Evolutionary conservation across 2,113 vertebrate species (phyloP).

Genomic region (Eclectus roratus): DNA sequence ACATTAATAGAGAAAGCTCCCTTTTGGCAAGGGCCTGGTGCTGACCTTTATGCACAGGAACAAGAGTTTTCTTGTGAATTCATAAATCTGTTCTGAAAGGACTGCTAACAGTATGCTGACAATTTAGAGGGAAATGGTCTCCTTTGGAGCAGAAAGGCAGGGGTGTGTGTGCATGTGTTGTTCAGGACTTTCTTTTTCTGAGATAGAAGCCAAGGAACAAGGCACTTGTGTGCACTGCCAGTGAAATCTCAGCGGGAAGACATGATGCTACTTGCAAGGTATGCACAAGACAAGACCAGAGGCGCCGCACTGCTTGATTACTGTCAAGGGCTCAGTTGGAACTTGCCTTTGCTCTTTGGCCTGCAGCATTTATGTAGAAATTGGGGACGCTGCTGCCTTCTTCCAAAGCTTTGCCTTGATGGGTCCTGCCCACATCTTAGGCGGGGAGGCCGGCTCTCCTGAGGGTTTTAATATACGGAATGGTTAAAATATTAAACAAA

Average conservation of each 20-base stretch:
- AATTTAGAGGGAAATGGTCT: neutral
- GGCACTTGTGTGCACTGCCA: slow-evolving; percentile 51
- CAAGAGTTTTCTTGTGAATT: slow-evolving; percentile 18
- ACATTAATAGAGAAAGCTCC: slow-evolving; percentile 24
- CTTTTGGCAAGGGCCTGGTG: neutral
- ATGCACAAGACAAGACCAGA: slow-evolving; percentile 98
- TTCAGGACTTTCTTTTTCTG: slow-evolving; percentile 45
- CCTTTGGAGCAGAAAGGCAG: neutral
- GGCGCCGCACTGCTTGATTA: slow-evolving; percentile 93
- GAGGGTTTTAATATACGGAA: too few relatives aligned
- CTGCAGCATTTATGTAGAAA: slow-evolving; percentile 91
- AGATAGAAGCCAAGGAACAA: slow-evolving; percentile 54
- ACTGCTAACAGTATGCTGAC: neutral
- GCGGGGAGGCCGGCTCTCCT: too few relatives aligned
- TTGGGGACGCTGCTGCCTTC: slow-evolving; percentile 82
- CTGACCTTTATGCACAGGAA: neutral
- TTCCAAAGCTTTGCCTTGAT: slow-evolving; percentile 81
- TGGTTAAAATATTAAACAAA: too few relatives aligned
- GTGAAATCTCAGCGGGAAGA: slow-evolving; percentile 85
- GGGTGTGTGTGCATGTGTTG: neutral
- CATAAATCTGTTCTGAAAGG: slow-evolving; percentile 1
- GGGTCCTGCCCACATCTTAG: slow-evolving; percentile 86
- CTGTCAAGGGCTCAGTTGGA: slow-evolving; percentile 85
- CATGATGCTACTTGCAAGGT: slow-evolving; percentile 94
- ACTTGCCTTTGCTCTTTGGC: slow-evolving; percentile 91